A percentile compares a stretch with the other conserved stretches of the same genome.
Conservation (phyloP, 1,140 invertebrate species). For the Drosophila fuyamai region DNA sequence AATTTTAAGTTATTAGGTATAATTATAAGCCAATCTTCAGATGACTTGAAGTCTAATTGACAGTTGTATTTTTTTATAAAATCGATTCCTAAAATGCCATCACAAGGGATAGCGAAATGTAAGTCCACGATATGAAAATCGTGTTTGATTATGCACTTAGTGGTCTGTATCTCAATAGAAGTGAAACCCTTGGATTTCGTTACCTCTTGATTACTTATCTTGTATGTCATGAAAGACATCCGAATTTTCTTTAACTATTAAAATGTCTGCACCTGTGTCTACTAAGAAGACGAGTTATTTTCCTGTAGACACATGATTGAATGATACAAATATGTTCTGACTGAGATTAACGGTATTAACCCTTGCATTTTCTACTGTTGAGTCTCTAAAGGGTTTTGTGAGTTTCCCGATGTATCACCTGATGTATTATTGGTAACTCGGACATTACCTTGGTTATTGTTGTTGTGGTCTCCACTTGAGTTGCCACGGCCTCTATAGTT, state of each 20-base stretch:
- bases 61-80: not conserved
- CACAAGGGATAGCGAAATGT: slow-evolving; percentile 4
- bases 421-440: too few species aligned
- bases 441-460: not conserved
- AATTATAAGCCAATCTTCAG: too few species aligned
- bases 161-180: slow-evolving; percentile 15
- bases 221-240: slow-evolving; percentile 3
- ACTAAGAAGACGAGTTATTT: slow-evolving; percentile 18
- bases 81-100: not conserved
- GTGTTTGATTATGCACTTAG: slow-evolving; percentile 6
- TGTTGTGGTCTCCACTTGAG: slow-evolving; percentile 2
- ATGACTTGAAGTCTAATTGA: too few species aligned
- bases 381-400: too few species aligned
- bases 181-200: slow-evolving; percentile 8
- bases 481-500: slow-evolving; percentile 10
- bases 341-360: too few species aligned
- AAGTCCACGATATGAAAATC: too few species aligned
- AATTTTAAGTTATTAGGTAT: too few species aligned
- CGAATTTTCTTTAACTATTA: slow-evolving; percentile 3
- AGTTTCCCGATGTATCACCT: too few species aligned
- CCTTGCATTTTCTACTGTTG: too few species aligned
- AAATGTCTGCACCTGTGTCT: slow-evolving; percentile 23
- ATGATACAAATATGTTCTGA: too few species aligned
- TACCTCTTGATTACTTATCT: slow-evolving; percentile 12
- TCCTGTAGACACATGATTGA: slow-evolving; percentile 2